Evolutionary conservation across 2,113 vertebrate species (phyloP).

Genomic region (Balaeniceps rex): DNA sequence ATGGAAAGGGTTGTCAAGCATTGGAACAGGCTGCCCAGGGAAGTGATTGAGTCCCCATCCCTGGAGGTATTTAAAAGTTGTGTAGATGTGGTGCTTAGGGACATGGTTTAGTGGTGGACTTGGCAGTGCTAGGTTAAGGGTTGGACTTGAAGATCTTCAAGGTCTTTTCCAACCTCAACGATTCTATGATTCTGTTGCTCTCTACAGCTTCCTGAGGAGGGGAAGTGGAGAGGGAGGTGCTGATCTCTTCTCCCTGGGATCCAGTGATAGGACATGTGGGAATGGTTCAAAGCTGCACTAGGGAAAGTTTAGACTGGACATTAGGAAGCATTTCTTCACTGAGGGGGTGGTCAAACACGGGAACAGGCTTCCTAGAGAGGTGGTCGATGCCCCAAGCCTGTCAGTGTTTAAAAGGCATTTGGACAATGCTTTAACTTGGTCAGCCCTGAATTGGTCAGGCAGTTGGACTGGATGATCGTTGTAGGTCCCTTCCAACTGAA

Average conservation of each 20-base stretch:
- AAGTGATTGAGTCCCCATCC: too few species aligned
- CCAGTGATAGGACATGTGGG: not conserved
- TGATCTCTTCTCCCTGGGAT: not conserved
- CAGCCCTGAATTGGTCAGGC: not conserved
- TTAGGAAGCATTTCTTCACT: not conserved
- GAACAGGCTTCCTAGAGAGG: not conserved
- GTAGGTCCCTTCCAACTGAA: not conserved
- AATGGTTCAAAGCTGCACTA: not conserved
- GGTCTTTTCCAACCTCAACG: not conserved
- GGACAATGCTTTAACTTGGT: not conserved
- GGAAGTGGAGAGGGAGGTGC: not conserved
- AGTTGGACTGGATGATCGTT: not conserved
- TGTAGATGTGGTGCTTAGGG: not conserved
- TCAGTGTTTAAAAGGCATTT: not conserved
- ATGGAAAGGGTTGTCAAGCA: too few species aligned
- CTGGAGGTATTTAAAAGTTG: too few species aligned
- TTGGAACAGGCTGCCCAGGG: too few species aligned
- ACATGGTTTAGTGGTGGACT: not conserved
- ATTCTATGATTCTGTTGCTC: not conserved
- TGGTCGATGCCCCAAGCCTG: not conserved
- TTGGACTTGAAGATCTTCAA: not conserved
- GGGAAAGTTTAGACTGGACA: not conserved
- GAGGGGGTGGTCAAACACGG: not conserved
- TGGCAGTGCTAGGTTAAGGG: not conserved
- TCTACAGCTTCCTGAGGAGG: not conserved